Conservation (phyloP, 2,888 invertebrate genomes). For the Drosophila cognata region DNA sequence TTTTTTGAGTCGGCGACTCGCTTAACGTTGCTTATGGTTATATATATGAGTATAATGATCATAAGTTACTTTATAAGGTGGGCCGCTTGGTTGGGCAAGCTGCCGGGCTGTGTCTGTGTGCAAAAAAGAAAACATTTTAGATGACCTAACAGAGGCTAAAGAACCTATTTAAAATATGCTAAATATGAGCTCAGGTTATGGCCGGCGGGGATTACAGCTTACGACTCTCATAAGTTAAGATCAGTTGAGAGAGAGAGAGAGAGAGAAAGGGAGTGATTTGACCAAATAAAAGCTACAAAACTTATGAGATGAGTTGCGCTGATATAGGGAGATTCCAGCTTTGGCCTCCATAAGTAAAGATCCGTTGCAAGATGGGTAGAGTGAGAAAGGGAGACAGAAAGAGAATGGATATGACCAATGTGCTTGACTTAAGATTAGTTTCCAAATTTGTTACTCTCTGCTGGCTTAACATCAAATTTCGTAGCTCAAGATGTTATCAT, state of each 20-base stretch:
- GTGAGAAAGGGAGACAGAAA: background rate
- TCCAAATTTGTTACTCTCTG: background rate
- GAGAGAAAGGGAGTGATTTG: background rate
- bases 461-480: background rate
- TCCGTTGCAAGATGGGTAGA: background rate
- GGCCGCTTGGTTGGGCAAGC: slow-evolving; percentile 35
- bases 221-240: background rate
- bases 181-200: background rate
- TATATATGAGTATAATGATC: slow-evolving; percentile 19
- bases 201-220: background rate
- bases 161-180: slow-evolving; percentile 23
- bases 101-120: background rate
- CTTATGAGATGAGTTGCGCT: background rate
- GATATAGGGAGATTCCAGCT: background rate
- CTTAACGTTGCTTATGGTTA: background rate
- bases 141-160: slow-evolving; percentile 31
- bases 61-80: slow-evolving; percentile 24
- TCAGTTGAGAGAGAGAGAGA: background rate
- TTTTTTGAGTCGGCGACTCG: slow-evolving; percentile 20
- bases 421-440: background rate
- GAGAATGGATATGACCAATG: background rate
- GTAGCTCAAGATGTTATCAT: background rate
- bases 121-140: slow-evolving; percentile 6
- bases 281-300: slow-evolving; percentile 33
- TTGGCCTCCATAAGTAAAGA: too few relatives aligned